Base-by-base conservation (phyloP, 2,113 vertebrate genomes). In the Callithrix jacchus region DNA sequence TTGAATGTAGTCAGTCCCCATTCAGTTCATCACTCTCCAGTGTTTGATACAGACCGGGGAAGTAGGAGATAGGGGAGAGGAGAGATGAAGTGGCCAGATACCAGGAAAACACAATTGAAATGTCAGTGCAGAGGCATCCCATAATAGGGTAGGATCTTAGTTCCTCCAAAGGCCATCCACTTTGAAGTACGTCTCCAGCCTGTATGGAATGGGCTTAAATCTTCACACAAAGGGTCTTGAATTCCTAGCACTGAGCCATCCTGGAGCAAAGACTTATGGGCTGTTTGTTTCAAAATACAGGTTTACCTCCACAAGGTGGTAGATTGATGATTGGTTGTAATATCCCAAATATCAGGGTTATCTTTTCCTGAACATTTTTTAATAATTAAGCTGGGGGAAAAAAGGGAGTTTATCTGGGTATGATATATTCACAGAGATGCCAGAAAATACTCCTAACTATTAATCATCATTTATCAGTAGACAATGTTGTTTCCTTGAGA, bases 201-300 rank as follows among this genome's bases (percentile, higher is more conserved):
- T 47, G 2, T n/a, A 17, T n/a, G 35, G 25, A 17, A 68, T 73
- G 32, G 49, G 21, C n/a, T 85, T 94, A 27, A 87, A 71, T 45
- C 42, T 80, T 80, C 70, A 83, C 37, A 73, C 52, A 58, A 21
- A 70, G 25, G 6, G 16, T 73, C 42, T 86, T 93, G 95, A 30
- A 92, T 97, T 96, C 47, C 87, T 87, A 21, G 20, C 92, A 61
- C 35, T 40, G 21, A 96, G 37, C 45, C 3, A 93, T 27, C 35
- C 17, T 58, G 37, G 40, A 89, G 20, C 76, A 97, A 92, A 96
- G 64, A 89, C 82, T 58, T 40, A 74, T 30, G 47, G 20, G 42
- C 54, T 91, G 11, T 11, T 95, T 93, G 21, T 91, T 97, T 95
- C 83, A 82, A 92, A 93, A 76, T n/a, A 76, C 3, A 83, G 2